Conservation (phyloP, 2,797 vertebrate genomes). For the Zonotrichia albicollis region DNA sequence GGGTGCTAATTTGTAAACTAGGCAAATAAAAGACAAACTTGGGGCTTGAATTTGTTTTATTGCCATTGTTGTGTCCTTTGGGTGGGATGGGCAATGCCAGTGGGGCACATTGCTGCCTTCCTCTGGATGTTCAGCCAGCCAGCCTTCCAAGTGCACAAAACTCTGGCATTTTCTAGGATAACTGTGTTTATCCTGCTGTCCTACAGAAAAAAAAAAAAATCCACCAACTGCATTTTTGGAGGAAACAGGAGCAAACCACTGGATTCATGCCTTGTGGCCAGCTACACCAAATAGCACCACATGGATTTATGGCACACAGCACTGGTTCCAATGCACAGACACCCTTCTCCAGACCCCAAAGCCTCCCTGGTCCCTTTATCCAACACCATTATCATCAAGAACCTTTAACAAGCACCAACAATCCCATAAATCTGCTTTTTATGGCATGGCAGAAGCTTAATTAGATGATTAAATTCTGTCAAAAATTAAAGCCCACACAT, state of each 20-base stretch:
- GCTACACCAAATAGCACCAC: background rate
- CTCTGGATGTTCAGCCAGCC: accelerated
- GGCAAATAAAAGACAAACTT: background rate
- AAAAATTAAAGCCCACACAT: constrained; percentile 27
- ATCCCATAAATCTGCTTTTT: background rate
- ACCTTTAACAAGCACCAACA: background rate
- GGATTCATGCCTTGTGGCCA: background rate
- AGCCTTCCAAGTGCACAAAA: background rate
- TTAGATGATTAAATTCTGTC: constrained; percentile 14
- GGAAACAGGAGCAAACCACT: background rate
- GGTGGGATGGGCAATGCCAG: accelerated
- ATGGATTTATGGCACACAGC: accelerated
- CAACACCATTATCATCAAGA: background rate
- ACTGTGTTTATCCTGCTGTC: background rate
- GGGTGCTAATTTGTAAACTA: background rate
- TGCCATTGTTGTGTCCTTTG: background rate
- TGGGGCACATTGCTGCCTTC: background rate
- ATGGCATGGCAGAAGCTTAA: constrained; percentile 3
- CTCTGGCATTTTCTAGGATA: background rate
- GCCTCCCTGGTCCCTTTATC: background rate
- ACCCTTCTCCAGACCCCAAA: background rate
- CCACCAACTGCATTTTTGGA: background rate
- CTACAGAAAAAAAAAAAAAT: background rate
- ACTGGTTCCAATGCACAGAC: accelerated
- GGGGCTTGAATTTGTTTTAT: background rate